Percentiles rank a stretch among this genome's conserved stretches.
phyloP scores from a whole-genome alignment of 2,113 vertebrate species.

The Motacilla alba region DNA sequence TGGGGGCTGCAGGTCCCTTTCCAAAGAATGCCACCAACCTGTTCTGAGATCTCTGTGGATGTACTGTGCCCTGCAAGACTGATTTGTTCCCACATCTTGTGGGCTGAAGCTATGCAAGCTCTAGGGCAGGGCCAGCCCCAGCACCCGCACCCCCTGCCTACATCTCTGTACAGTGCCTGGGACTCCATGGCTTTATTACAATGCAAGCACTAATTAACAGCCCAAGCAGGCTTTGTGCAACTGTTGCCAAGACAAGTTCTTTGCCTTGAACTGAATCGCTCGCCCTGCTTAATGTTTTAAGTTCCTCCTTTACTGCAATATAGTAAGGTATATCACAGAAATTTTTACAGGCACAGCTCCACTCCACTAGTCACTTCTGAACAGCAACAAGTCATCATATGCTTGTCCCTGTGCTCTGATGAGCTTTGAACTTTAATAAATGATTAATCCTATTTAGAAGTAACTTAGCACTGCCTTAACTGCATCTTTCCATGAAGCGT shows the following conservation, averaged over 20 bases:
- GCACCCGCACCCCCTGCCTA: too few species aligned
- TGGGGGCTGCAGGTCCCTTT: neutral
- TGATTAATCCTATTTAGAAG: slow-evolving; percentile 35
- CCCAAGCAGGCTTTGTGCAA: neutral
- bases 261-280: neutral
- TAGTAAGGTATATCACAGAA: neutral
- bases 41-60: neutral
- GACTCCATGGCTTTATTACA: neutral
- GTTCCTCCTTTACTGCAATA: neutral
- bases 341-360: neutral
- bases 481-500: neutral
- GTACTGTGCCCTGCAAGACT: neutral
- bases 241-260: neutral
- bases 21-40: neutral
- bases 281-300: neutral
- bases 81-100: neutral
- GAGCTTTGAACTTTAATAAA: slow-evolving; percentile 42
- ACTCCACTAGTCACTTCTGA: neutral
- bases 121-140: neutral
- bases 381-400: neutral
- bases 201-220: slow-evolving; percentile 24
- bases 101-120: rapidly evolving
- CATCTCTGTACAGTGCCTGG: neutral
- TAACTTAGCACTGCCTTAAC: slow-evolving; percentile 23
- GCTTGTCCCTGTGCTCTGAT: neutral